Evolutionary conservation across 1,140 invertebrate species (phyloP).

Genomic region (Drosophila pseudoobscura): DNA sequence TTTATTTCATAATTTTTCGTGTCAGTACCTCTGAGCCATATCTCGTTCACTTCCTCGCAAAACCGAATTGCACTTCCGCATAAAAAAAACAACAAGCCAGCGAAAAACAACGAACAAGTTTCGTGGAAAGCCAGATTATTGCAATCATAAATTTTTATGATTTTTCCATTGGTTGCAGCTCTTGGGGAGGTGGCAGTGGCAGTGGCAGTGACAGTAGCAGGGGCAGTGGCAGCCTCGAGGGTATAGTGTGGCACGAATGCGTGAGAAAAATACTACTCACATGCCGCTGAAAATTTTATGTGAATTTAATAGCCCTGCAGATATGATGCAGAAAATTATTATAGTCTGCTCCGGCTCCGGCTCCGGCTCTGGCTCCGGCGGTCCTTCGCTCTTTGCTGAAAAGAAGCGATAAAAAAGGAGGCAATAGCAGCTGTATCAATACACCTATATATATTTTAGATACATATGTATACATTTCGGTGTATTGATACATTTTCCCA

Average conservation of each 20-base stretch:
- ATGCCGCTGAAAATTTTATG: constrained; percentile 55
- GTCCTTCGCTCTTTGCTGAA: not conserved
- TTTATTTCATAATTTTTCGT: constrained; percentile 43
- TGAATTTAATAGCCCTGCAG: constrained; percentile 75
- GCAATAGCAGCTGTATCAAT: constrained; percentile 9
- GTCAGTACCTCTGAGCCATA: constrained; percentile 15
- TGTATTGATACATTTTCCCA: constrained; percentile 13
- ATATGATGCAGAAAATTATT: constrained; percentile 75
- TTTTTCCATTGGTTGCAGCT: constrained; percentile 64
- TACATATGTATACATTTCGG: constrained; percentile 1
- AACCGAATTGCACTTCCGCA: constrained; percentile 40
- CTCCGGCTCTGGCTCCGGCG: not conserved
- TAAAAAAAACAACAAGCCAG: constrained; percentile 1
- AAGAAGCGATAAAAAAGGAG: constrained; percentile 19
- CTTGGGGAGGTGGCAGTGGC: not conserved
- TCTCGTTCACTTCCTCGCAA: constrained; percentile 8
- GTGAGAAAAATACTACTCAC: constrained; percentile 49
- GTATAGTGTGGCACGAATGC: constrained; percentile 4
- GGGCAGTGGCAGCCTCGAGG: too few relatives aligned
- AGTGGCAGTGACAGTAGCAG: too few relatives aligned
- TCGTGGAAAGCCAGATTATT: constrained; percentile 64
- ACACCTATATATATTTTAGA: not conserved
- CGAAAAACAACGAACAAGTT: constrained; percentile 12
- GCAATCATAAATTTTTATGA: constrained; percentile 78
- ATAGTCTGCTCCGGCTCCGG: constrained; percentile 22